Conservation (phyloP, 2,888 invertebrate genomes). For the Beris morrisii region DNA sequence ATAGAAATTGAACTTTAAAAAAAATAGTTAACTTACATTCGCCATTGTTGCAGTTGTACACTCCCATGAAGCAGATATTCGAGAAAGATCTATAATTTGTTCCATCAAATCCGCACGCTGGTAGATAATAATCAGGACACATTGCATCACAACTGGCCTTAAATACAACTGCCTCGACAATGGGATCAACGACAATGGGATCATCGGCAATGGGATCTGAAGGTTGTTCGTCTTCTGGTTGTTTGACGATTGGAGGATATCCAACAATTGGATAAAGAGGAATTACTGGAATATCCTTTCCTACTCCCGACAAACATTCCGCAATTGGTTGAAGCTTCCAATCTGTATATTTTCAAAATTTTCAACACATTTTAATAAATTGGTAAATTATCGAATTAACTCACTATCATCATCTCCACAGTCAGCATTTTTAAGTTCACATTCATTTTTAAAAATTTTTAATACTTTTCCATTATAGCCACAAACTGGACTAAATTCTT, state of each 20-base stretch:
- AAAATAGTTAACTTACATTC: not conserved
- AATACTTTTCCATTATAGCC: constrained; percentile 11
- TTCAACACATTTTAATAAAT: too few species aligned
- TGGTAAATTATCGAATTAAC: too few species aligned
- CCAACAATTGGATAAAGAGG: not conserved
- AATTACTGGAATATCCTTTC: not conserved
- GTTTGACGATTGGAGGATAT: not conserved
- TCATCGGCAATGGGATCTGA: not conserved
- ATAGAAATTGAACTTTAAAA: too few species aligned
- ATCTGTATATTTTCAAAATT: too few species aligned
- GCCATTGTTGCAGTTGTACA: constrained; percentile 9
- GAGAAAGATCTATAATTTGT: constrained; percentile 7
- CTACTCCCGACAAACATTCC: too few species aligned
- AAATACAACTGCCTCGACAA: too few species aligned
- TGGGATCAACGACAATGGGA: too few species aligned
- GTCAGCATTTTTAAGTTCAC: constrained; percentile 21
- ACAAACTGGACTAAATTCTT: constrained; percentile 4
- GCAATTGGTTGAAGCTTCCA: too few species aligned
- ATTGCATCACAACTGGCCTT: not conserved
- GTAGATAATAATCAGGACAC: constrained; percentile 15
- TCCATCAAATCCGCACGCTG: constrained; percentile 17
- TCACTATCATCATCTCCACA: constrained; percentile 1
- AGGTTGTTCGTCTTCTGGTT: not conserved
- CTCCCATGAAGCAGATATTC: constrained; percentile 11
- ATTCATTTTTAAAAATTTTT: constrained; percentile 16